Base-by-base conservation (phyloP, 2,113 vertebrate species). In the Malurus elegans region DNA sequence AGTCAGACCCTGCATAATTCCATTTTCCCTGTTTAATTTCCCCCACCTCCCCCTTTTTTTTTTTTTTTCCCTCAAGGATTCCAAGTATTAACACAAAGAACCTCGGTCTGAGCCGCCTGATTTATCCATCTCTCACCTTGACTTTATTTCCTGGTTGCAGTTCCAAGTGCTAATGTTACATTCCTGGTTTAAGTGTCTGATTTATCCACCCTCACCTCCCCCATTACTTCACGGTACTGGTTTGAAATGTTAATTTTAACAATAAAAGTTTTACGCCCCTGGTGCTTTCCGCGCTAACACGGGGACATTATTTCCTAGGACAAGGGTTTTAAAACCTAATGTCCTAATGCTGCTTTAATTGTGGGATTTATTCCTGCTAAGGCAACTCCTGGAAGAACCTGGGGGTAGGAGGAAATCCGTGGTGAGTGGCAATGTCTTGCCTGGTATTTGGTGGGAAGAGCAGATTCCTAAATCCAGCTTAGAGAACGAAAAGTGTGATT, bases 211-310 rank as follows among this genome's bases (percentile, higher is more conserved):
- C 66, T 96, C 88, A 93, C 92, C 92, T 96, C 90, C 73, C 87
- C 69, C 93, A 87, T 97, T 93, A 96, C 94, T 96, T 95, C 93
- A 89, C 56, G 90, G 89, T 85, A 69, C 7, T 8, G 94, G 96
- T 69, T 97, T 96, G 90, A 96, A 97, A 96, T 97, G 96, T 97
- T 97, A 94, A 97, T 97, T 96, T 97, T 95, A 94, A 96, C 60
- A 95, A 95, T 97, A 96, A 97, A 97, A 95, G 75, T 92, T 95
- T 96, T 95, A 95, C 32, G 4, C 79, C 85, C 81, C 64, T 3
- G 11, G 91, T 6, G 66, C 92, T 96, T 74, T 93, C 21, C 1
- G 7, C 3, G 26, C 79, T 84, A 88, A 83, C 85, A 32, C 0
- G 7, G 79, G 82, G 44, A 75, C 92, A 32, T 95, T 83, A 96